Evolutionary conservation across 1,140 invertebrate genomes (phyloP).

Genomic region (Melanaphis sacchari): DNA sequence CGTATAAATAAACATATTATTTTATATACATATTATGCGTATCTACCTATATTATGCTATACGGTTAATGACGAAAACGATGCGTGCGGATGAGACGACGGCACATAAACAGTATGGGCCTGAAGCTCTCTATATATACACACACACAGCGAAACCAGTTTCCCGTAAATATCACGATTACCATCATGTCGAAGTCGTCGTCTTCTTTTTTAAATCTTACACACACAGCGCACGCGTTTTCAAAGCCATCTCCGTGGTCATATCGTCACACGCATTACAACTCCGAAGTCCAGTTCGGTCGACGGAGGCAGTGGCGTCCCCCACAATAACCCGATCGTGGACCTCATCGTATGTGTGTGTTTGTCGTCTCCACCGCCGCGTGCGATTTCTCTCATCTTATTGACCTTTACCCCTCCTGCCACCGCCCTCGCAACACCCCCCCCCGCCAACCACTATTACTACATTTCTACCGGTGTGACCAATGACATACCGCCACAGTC

Average conservation of each 20-base stretch:
- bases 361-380: not conserved
- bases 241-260: not conserved
- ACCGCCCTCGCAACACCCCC: not conserved
- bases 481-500: not conserved
- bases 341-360: not conserved
- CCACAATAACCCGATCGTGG: slow-evolving; percentile 24
- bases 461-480: not conserved
- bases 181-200: slow-evolving; percentile 39
- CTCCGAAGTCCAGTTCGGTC: not conserved
- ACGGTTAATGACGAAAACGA: slow-evolving; percentile 3
- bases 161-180: slow-evolving; percentile 46
- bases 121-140: not conserved
- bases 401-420: slow-evolving; percentile 42
- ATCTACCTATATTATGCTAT: not conserved
- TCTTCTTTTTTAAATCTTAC: slow-evolving; percentile 1
- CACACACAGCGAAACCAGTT: slow-evolving; percentile 31
- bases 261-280: not conserved
- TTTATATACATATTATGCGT: not conserved
- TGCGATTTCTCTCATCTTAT: slow-evolving; percentile 45
- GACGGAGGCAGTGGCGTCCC: not conserved
- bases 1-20: not conserved
- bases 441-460: not conserved
- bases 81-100: not conserved
- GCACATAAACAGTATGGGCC: not conserved
- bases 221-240: not conserved